phyloP scores from a whole-genome alignment of 2,888 invertebrate genomes.

The Serripes groenlandicus region DNA sequence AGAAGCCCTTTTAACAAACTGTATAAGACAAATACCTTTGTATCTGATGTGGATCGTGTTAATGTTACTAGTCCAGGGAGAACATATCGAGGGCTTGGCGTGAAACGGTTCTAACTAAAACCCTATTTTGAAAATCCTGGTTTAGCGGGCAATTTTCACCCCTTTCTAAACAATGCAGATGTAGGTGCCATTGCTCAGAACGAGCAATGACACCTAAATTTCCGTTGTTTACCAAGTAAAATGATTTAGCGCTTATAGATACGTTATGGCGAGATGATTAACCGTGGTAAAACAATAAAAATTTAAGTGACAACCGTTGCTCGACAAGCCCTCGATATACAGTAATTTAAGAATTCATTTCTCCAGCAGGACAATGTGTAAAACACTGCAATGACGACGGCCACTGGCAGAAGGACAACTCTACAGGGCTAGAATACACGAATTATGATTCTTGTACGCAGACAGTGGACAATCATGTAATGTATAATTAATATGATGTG shows the following conservation, averaged over 20 bases:
- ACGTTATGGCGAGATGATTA: background rate
- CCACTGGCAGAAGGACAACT: constrained; percentile 12
- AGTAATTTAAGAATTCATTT: background rate
- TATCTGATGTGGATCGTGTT: no score
- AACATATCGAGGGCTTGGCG: no score
- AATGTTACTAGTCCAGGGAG: no score
- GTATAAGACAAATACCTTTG: no score
- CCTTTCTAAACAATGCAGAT: background rate
- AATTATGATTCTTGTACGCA: constrained; percentile 40
- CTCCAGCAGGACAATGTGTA: constrained; percentile 15
- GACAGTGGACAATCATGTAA: constrained; percentile 25
- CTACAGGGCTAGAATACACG: constrained; percentile 42
- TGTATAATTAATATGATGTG: no score
- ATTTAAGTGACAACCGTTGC: background rate
- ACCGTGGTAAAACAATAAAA: background rate
- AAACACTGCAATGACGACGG: constrained; percentile 32
- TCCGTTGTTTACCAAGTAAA: background rate
- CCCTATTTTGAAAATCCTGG: no score
- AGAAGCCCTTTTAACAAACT: no score
- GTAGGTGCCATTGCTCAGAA: background rate
- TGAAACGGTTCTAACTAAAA: no score
- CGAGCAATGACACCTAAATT: background rate
- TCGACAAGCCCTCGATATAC: no score
- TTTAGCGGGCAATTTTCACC: no score
- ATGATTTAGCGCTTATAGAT: background rate